Conservation (phyloP, 2,797 vertebrate species). For the Pangasius krempfi region DNA sequence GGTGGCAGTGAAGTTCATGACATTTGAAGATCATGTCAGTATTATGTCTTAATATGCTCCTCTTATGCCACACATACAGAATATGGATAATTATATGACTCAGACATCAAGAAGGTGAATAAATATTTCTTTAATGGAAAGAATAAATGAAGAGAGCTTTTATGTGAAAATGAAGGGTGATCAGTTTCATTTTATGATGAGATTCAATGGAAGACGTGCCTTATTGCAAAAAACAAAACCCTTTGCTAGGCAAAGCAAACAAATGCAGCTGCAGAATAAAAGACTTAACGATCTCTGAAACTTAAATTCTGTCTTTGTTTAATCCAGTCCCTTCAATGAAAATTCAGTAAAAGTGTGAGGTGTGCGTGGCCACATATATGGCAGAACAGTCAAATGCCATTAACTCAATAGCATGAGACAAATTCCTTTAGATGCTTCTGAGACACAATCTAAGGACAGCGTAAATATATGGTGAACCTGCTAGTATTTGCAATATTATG, state of each 20-base stretch:
- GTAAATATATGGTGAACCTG: not conserved
- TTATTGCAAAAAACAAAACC: not conserved
- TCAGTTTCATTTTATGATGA: not conserved
- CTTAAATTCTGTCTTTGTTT: not conserved
- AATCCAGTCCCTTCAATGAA: not conserved
- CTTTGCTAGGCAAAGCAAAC: conserved; percentile 35
- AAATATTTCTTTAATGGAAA: not conserved
- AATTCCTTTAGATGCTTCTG: not conserved
- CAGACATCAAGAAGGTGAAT: not conserved
- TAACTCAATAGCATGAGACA: conserved; percentile 30
- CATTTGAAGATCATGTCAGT: conserved; percentile 19
- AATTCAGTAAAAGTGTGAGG: not conserved
- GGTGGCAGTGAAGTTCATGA: conserved; percentile 42
- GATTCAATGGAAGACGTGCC: not conserved
- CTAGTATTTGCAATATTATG: not conserved
- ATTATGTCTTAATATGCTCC: not conserved
- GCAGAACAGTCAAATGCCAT: conserved; percentile 33
- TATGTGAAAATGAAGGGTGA: not conserved
- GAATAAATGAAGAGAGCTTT: not conserved
- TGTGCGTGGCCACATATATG: conserved; percentile 14
- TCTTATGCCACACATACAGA: conserved; percentile 1
- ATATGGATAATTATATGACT: not conserved
- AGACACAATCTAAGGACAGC: not conserved
- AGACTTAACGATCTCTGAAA: not conserved
- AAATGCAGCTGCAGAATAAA: conserved; percentile 38